Evolutionary conservation across 1,140 invertebrate species (phyloP).

Genomic region (Chironomus tepperi): DNA sequence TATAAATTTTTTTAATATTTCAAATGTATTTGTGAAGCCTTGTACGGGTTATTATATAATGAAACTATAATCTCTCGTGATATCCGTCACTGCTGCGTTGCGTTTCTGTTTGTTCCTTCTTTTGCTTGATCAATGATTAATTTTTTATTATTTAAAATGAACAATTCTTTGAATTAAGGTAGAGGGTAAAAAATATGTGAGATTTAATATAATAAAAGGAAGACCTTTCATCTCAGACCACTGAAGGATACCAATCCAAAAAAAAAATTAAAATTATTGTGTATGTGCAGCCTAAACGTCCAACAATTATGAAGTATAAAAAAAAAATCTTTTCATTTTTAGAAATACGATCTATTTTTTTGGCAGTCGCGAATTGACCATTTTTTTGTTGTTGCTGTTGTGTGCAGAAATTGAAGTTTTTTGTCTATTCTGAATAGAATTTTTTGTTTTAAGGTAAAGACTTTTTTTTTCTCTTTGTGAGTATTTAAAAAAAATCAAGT

Average conservation of each 20-base stretch:
- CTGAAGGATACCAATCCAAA: not conserved
- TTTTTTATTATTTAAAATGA: not conserved
- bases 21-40: not conserved
- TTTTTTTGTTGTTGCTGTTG: too few relatives aligned
- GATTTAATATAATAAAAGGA: not conserved
- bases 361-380: not conserved
- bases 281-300: not conserved
- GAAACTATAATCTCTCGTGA: not conserved
- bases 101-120: not conserved
- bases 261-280: not conserved
- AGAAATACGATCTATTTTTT: slow-evolving; percentile 8
- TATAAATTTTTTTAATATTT: not conserved
- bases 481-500: too few relatives aligned
- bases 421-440: too few relatives aligned
- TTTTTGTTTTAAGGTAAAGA: too few relatives aligned
- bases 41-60: not conserved
- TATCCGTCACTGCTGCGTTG: slow-evolving; percentile 11
- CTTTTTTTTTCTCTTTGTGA: too few relatives aligned
- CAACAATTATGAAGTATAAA: not conserved
- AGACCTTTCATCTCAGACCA: not conserved
- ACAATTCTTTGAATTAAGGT: not conserved
- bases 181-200: too few relatives aligned
- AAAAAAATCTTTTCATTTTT: not conserved
- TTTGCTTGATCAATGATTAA: not conserved
- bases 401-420: too few relatives aligned